Percentiles rank a stretch among this genome's conserved stretches.
These are phyloP conservation scores for Proctacanthus coquilletti DNA, from an alignment of 1,140 invertebrate genomes.

Conservation along the genomic window DNA sequence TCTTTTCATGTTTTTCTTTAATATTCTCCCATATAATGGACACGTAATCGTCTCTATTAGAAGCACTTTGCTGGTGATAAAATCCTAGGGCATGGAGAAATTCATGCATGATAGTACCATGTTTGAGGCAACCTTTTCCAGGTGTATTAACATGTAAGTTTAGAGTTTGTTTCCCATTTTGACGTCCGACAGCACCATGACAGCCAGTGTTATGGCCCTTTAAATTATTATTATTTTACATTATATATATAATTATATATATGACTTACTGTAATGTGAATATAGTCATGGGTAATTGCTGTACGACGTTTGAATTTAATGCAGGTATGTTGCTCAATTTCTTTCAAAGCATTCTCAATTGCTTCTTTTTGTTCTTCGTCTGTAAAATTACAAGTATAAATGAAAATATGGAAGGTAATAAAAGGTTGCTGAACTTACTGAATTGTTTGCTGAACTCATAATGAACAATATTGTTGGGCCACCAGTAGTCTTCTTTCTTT, in stretches of 20 bases:
- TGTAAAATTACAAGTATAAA: too few relatives aligned
- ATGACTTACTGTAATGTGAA: neutral
- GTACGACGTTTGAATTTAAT: neutral
- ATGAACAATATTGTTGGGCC: too few relatives aligned
- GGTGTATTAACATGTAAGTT: constrained; percentile 33
- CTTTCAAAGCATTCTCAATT: constrained; percentile 5
- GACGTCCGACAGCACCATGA: constrained; percentile 35
- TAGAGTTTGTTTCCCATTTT: constrained; percentile 32
- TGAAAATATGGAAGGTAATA: too few relatives aligned
- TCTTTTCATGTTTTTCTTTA: constrained; percentile 28
- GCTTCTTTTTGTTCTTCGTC: too few relatives aligned
- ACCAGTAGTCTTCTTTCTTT: constrained; percentile 7
- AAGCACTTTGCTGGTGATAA: constrained; percentile 42
- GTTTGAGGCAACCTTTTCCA: constrained; percentile 34
- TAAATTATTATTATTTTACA: neutral
- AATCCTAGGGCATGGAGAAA: constrained; percentile 45
- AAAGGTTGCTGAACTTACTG: too few relatives aligned
- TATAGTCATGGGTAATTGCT: constrained; percentile 1
- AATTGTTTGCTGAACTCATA: too few relatives aligned
- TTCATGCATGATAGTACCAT: constrained; percentile 48
- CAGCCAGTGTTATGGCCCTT: constrained; percentile 34
- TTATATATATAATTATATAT: neutral
- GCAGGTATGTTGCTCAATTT: constrained; percentile 1
- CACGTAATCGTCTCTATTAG: constrained; percentile 43
- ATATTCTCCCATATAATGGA: constrained; percentile 40